Conservation (phyloP, 2,888 invertebrate species). For the Cecidostiba fungosa region DNA sequence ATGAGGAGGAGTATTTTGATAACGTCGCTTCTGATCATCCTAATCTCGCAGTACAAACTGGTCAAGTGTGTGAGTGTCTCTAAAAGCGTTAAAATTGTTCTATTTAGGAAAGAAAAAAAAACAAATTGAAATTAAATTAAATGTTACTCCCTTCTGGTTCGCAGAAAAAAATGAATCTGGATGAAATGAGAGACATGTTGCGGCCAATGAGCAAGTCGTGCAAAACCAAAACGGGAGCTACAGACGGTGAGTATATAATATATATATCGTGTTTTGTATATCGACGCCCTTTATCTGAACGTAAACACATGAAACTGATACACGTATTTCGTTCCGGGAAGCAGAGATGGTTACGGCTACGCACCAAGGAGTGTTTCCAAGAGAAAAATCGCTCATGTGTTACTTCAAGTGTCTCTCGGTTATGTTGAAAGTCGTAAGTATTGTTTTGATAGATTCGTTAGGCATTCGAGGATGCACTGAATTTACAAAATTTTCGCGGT, state of each 20-base stretch:
- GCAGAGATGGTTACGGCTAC: constrained; percentile 33
- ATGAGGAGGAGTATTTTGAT: constrained; percentile 23
- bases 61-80: constrained; percentile 37
- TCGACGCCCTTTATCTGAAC: not conserved
- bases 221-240: constrained; percentile 47
- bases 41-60: not conserved
- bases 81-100: not conserved
- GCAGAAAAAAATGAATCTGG: constrained; percentile 52
- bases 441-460: not conserved
- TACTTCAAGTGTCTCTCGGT: constrained; percentile 57
- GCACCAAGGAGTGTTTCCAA: constrained; percentile 41
- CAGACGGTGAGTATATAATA: constrained; percentile 40
- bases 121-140: not conserved
- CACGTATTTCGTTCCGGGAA: not conserved
- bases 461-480: not conserved
- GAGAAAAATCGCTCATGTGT: constrained; percentile 53
- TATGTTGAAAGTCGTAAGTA: constrained; percentile 55
- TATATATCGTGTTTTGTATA: not conserved
- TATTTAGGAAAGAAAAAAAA: not conserved
- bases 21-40: not conserved
- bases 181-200: constrained; percentile 11
- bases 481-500: not conserved
- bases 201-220: constrained; percentile 57
- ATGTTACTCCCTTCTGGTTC: not conserved
- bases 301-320: not conserved